phyloP scores from a whole-genome alignment of 2,888 invertebrate genomes.

The Acanthosoma haemorrhoidale region DNA sequence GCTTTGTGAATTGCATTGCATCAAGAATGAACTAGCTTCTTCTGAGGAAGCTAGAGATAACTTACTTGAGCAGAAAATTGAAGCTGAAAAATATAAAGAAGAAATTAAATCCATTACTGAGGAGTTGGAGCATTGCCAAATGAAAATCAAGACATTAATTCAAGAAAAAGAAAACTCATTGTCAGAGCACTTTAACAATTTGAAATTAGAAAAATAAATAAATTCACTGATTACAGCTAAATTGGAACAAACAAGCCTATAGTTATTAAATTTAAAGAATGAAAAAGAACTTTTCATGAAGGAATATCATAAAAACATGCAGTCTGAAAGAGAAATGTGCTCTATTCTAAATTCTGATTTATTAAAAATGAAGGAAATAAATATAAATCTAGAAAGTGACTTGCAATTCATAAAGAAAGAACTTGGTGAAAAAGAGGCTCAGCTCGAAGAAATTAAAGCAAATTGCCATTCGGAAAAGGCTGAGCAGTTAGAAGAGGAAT shows the following conservation, averaged over 20 bases:
- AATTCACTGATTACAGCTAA: background rate
- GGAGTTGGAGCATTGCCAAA: background rate
- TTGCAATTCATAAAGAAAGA: background rate
- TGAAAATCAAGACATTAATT: background rate
- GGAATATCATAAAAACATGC: background rate
- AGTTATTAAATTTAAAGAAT: background rate
- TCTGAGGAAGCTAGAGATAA: background rate
- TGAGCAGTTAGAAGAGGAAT: conserved; percentile 19
- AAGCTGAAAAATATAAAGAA: background rate
- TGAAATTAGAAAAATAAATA: conserved; percentile 15
- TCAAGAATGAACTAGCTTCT: background rate
- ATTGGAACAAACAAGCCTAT: background rate
- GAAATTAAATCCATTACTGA: background rate
- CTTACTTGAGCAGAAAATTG: background rate
- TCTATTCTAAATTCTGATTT: background rate
- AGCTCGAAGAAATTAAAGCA: background rate
- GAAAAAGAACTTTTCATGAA: background rate
- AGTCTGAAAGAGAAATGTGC: background rate
- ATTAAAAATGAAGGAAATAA: background rate
- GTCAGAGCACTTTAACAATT: background rate
- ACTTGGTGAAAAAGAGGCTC: background rate
- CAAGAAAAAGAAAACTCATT: conserved; percentile 3
- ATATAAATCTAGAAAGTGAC: background rate
- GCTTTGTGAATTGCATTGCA: background rate
- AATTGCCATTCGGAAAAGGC: background rate